Base-by-base conservation (phyloP, 2,113 vertebrate genomes). In the Platysteira castanea region DNA sequence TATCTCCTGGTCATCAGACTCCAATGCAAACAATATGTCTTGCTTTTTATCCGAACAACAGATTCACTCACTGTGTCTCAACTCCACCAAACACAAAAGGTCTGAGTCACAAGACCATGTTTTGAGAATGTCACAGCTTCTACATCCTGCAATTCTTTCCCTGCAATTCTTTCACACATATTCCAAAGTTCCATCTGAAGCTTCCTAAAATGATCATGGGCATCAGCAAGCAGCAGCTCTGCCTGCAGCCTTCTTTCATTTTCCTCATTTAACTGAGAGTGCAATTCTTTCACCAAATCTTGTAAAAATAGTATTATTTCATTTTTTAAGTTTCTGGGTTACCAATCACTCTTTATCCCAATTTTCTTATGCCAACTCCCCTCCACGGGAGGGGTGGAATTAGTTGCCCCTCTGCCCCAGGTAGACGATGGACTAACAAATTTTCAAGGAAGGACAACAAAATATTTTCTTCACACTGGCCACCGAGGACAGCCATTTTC, bases 161-260 rank as follows among this genome's bases (percentile, higher is more conserved):
- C 3, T 35, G 17, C 1, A 2, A 37, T 35, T 71, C 37, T 73
- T 42, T 44, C 15, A 50, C 0, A 0, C 21, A 33, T 10, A 33
- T 65, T 65, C 37, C 37, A 23, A 57, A 57, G 12, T 4, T 65
- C 12, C 20, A 10, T 56, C 35, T 65, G 31, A 73, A 64, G 31
- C 11, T 57, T 64, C 13, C 19, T 31, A 35, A 39, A 64, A 11
- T 9, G 8, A 23, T 33, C 31, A 50, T 33, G 6, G 10, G 31
- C 50, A 27, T 10, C 21, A 80, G 35, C 31, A 56, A 57, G 22
- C 14, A 88, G 27, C 44, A 41, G 7, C 17, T 35, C 35, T 41
- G 12, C 24, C n/a, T 75, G 23, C 15, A 65, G 35, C 9, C 12
- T 16, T 44, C 68, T 31, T 35, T 11, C 0, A n/a, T 63, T 63